Conservation (phyloP, 2,113 vertebrate genomes). For the Hydrolagus affinis region DNA sequence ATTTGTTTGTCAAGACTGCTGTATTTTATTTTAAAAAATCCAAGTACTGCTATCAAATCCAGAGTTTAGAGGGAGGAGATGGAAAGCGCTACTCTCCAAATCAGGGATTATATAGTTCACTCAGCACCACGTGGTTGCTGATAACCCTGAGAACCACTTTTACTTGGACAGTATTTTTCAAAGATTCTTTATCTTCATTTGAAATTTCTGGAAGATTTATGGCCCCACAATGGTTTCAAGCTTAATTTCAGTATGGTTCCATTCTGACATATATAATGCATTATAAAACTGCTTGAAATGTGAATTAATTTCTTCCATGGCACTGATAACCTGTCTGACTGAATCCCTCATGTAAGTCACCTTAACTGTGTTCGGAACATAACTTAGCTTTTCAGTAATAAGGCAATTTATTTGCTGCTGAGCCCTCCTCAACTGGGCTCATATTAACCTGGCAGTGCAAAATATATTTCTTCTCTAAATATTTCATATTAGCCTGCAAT, state of each 20-base stretch:
- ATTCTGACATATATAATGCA: background rate
- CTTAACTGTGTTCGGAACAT: background rate
- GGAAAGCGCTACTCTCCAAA: background rate
- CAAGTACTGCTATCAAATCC: background rate
- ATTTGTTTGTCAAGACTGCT: background rate
- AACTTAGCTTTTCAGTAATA: constrained; percentile 18
- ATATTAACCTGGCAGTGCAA: constrained; percentile 6
- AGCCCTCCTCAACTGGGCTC: background rate
- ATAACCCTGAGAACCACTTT: background rate
- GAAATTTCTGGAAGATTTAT: constrained; percentile 16
- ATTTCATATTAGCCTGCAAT: background rate
- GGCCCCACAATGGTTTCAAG: background rate
- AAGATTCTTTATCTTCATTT: constrained; percentile 19
- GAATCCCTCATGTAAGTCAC: constrained; percentile 5
- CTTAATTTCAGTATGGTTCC: background rate
- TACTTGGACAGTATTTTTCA: background rate
- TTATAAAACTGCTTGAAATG: background rate
- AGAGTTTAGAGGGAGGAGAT: background rate
- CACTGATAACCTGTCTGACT: background rate
- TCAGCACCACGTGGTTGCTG: background rate
- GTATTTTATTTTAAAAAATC: background rate
- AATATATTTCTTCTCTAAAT: background rate
- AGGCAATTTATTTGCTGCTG: constrained; percentile 25
- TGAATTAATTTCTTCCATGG: constrained; percentile 6
- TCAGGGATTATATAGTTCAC: background rate